Evolutionary conservation across 2,888 invertebrate species (phyloP).

Genomic region (Sylvicola fuscatus): DNA sequence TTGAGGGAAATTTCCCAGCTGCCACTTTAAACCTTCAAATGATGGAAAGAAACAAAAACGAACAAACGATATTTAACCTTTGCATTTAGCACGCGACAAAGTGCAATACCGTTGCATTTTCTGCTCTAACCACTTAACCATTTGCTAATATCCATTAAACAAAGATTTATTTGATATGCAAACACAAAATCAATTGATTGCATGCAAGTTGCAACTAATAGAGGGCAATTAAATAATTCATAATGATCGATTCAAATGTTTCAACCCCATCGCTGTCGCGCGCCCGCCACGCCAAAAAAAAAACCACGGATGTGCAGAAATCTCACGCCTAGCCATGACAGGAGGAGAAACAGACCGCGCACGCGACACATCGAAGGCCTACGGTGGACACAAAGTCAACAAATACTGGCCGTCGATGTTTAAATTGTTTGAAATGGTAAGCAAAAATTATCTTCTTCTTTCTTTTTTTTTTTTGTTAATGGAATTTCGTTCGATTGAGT

Average conservation of each 20-base stretch:
- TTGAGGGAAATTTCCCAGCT: too few species aligned
- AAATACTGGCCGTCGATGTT: conserved; percentile 4
- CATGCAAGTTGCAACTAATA: too few species aligned
- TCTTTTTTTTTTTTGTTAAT: background rate
- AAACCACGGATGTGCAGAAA: conserved; percentile 1
- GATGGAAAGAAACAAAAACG: too few species aligned
- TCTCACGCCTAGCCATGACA: conserved; percentile 4
- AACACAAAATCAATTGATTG: too few species aligned
- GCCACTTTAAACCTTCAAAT: too few species aligned
- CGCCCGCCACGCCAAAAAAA: background rate
- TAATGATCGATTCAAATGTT: background rate
- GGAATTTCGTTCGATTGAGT: too few species aligned
- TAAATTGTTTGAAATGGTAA: conserved; percentile 5
- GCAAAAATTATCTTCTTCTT: background rate
- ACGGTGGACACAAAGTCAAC: background rate
- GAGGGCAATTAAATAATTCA: background rate
- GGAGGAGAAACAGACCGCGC: conserved; percentile 3
- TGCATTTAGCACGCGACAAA: too few species aligned
- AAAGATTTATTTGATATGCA: too few species aligned
- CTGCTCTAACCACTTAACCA: too few species aligned
- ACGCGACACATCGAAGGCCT: conserved; percentile 1
- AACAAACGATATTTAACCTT: too few species aligned
- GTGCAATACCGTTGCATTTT: too few species aligned
- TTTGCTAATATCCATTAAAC: too few species aligned
- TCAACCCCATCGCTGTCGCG: background rate